Evolutionary conservation across 2,888 invertebrate genomes (phyloP).

Genomic region (Trisateles emortualis): DNA sequence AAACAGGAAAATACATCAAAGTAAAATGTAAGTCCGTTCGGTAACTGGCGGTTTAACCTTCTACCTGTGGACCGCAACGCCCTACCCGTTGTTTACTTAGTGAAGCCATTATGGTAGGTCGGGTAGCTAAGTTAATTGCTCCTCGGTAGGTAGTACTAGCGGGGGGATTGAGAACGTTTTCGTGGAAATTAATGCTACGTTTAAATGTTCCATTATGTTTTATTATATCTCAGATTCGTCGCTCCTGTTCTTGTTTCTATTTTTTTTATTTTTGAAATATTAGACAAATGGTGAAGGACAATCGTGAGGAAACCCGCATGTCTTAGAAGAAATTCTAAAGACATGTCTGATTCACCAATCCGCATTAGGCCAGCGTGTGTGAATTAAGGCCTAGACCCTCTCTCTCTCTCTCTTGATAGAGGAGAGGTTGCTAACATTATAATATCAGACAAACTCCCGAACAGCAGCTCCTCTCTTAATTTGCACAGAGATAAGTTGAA

Average conservation of each 20-base stretch:
- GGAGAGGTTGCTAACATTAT: too few species aligned
- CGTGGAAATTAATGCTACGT: slow-evolving; percentile 15
- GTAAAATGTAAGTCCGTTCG: not conserved
- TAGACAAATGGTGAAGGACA: too few species aligned
- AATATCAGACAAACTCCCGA: too few species aligned
- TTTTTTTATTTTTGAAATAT: not conserved
- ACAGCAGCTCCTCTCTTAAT: too few species aligned
- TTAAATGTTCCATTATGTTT: slow-evolving; percentile 8
- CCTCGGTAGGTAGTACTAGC: slow-evolving; percentile 19
- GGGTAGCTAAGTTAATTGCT: slow-evolving; percentile 34
- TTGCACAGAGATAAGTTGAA: too few species aligned
- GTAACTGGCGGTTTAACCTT: not conserved
- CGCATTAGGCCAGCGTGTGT: too few species aligned
- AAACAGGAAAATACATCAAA: not conserved
- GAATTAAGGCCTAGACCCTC: too few species aligned
- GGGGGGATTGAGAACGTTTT: slow-evolving; percentile 13
- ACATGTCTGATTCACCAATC: too few species aligned
- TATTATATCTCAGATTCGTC: not conserved
- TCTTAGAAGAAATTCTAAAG: too few species aligned
- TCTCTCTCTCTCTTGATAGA: too few species aligned
- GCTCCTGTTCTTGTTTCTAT: not conserved
- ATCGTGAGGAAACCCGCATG: too few species aligned
- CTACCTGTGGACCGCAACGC: slow-evolving; percentile 21
- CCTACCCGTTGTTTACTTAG: slow-evolving; percentile 54
- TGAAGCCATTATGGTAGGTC: slow-evolving; percentile 45